A percentile compares a stretch with the other conserved stretches of the same genome.
phyloP scores from a whole-genome alignment of 2,888 invertebrate species.

The Sphaerophoria rueppellii region DNA sequence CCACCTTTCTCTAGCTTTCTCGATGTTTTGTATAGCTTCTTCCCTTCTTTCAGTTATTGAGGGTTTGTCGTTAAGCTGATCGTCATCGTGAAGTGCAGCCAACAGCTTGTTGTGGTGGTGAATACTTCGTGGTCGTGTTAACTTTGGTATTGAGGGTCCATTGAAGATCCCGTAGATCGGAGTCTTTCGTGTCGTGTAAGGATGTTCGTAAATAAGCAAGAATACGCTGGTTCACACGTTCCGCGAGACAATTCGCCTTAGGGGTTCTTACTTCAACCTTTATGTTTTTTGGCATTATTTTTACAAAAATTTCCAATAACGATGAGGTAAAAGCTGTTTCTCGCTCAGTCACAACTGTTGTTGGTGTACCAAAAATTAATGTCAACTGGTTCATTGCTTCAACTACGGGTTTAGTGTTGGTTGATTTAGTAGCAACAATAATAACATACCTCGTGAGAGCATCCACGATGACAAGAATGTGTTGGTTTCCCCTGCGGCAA shows the following conservation, averaged over 20 bases:
- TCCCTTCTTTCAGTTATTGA: background rate
- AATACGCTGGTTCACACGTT: slow-evolving; percentile 53
- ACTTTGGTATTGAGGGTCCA: slow-evolving; percentile 31
- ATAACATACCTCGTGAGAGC: slow-evolving; percentile 56
- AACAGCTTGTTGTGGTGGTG: slow-evolving; percentile 22
- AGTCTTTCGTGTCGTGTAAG: slow-evolving; percentile 7
- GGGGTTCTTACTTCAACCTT: slow-evolving; percentile 68
- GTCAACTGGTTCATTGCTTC: slow-evolving; percentile 5
- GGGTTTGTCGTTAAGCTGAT: background rate
- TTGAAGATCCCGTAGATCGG: slow-evolving; percentile 21
- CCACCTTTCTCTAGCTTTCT: too few species aligned
- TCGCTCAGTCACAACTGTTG: slow-evolving; percentile 22
- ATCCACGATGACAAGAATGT: slow-evolving; percentile 33
- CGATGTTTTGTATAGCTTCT: too few species aligned
- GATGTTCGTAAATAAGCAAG: slow-evolving; percentile 1
- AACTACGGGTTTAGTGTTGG: slow-evolving; percentile 36
- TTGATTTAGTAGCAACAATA: slow-evolving; percentile 48
- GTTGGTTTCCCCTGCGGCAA: slow-evolving; percentile 46
- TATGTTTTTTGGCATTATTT: slow-evolving; percentile 57
- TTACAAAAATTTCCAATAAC: slow-evolving; percentile 33
- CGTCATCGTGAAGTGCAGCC: slow-evolving; percentile 25
- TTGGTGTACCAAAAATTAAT: slow-evolving; percentile 18
- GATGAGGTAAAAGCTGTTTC: slow-evolving; percentile 51
- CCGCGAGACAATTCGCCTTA: slow-evolving; percentile 55
- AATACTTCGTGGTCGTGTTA: slow-evolving; percentile 26